Evolutionary conservation across 2,888 invertebrate genomes (phyloP).

Genomic region (Sphaerophoria taeniata): DNA sequence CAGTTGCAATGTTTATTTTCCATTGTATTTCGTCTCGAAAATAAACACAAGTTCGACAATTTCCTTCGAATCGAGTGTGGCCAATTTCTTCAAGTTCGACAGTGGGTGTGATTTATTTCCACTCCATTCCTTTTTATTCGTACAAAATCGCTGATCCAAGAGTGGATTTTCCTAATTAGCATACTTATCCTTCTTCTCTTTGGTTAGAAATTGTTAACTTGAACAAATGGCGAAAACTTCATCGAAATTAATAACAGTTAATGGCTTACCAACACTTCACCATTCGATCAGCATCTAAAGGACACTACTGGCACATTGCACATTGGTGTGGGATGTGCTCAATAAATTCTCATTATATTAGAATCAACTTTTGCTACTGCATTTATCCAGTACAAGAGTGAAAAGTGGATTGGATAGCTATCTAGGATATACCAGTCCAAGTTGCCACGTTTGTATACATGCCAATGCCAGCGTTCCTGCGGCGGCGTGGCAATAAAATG

Average conservation of each 20-base stretch:
- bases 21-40: background rate
- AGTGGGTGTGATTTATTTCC: background rate
- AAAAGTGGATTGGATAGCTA: no score
- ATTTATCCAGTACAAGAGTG: background rate
- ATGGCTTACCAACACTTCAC: constrained; percentile 44
- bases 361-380: constrained; percentile 48
- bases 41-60: background rate
- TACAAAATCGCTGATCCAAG: constrained; percentile 8
- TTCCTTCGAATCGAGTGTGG: no score
- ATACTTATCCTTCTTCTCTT: constrained; percentile 1
- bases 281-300: background rate
- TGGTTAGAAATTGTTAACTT: constrained; percentile 39
- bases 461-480: constrained; percentile 54
- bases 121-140: background rate
- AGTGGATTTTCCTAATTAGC: constrained; percentile 14
- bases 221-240: constrained; percentile 50
- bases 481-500: constrained; percentile 53
- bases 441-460: constrained; percentile 32
- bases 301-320: constrained; percentile 9
- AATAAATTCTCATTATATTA: constrained; percentile 67
- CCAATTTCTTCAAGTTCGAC: no score
- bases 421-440: background rate
- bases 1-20: background rate
- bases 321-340: constrained; percentile 32
- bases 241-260: constrained; percentile 61